Conservation (phyloP, 2,797 vertebrate genomes). For the Gambelia wislizenii region DNA sequence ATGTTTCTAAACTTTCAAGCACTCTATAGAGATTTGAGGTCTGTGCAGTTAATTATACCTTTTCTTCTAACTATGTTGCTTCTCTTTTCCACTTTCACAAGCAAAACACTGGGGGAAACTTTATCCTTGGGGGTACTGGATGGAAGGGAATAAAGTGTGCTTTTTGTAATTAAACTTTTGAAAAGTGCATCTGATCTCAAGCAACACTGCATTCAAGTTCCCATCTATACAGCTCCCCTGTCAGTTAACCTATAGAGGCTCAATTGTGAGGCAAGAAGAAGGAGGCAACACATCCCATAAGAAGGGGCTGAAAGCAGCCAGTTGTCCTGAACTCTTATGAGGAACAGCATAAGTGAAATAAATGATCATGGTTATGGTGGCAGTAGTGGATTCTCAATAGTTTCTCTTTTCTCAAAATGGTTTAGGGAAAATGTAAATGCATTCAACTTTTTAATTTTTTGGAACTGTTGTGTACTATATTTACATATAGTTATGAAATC, state of each 20-base stretch:
- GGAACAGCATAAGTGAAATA: no score
- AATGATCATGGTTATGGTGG: no score
- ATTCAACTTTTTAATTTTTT: background rate
- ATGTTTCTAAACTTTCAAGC: conserved; percentile 10
- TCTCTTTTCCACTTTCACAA: conserved; percentile 22
- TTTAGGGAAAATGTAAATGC: background rate
- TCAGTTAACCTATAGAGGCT: background rate
- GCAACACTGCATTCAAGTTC: background rate
- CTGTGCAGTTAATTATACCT: background rate
- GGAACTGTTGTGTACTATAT: background rate
- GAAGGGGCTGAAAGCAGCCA: background rate
- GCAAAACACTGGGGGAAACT: background rate
- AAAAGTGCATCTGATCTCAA: background rate
- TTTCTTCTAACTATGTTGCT: conserved; percentile 14
- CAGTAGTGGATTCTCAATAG: no score
- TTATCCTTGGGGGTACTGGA: background rate
- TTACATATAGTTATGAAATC: background rate
- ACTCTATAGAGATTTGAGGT: background rate
- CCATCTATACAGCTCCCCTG: background rate
- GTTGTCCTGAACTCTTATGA: no score
- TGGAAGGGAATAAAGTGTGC: background rate
- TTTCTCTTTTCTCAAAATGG: background rate
- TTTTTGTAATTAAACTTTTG: background rate
- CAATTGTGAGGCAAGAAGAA: background rate
- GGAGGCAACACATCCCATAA: background rate